phyloP scores from a whole-genome alignment of 30 jellyfish, hydroid and myxozoan species.

The Nemopilema nomurai region DNA sequence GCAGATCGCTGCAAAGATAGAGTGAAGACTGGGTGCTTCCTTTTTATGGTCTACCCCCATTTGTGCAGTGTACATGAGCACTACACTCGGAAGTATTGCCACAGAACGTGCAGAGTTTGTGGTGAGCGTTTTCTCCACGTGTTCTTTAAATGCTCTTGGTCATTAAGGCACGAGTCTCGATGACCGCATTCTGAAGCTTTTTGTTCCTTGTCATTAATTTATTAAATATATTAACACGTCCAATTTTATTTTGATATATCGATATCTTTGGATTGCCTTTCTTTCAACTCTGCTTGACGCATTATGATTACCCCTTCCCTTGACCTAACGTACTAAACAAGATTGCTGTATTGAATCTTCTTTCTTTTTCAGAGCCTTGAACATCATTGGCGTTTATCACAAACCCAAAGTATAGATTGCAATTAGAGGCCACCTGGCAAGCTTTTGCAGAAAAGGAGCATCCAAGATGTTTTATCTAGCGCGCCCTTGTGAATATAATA shows the following conservation, averaged over 20 bases:
- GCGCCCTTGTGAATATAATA: neutral
- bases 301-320: neutral
- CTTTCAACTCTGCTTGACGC: neutral
- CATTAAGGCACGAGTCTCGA: too few species aligned
- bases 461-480: neutral
- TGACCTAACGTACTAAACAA: neutral
- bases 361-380: neutral
- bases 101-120: slow-evolving; percentile 80
- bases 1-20: slow-evolving; percentile 75
- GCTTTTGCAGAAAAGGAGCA: neutral
- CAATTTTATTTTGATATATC: too few species aligned
- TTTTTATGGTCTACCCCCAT: slow-evolving; percentile 62
- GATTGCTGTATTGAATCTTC: neutral
- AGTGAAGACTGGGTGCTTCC: slow-evolving; percentile 50
- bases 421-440: neutral
- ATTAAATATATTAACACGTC: too few species aligned
- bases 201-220: too few species aligned
- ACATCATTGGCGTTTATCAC: neutral
- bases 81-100: slow-evolving; percentile 56
- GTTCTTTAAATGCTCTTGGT: neutral
- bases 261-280: too few species aligned
- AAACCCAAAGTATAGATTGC: neutral
- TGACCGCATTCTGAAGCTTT: too few species aligned
- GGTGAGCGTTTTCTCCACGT: slow-evolving; percentile 48
- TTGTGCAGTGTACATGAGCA: slow-evolving; percentile 34